Evolutionary conservation across 2,797 vertebrate genomes (phyloP).

Genomic region (Mallotus villosus): DNA sequence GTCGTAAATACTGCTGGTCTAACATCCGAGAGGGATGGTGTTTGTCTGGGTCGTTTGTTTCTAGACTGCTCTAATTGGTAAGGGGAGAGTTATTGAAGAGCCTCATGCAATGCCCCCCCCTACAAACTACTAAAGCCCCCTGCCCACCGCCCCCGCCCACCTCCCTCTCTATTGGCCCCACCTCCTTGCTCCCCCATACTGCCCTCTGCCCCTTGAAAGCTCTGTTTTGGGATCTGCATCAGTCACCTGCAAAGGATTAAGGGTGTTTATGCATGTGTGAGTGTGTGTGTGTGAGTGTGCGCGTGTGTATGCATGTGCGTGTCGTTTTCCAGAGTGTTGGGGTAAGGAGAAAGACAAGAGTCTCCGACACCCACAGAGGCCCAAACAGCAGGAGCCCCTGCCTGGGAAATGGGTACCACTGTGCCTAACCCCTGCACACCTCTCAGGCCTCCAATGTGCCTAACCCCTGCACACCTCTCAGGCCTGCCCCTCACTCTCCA

Average conservation of each 20-base stretch:
- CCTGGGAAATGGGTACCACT: neutral
- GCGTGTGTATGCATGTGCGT: constrained; percentile 30
- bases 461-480: neutral
- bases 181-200: too few species aligned
- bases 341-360: neutral
- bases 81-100: too few species aligned
- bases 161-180: neutral
- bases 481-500: neutral
- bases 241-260: constrained; percentile 74
- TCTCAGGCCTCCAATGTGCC: neutral
- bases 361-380: neutral
- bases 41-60: too few species aligned
- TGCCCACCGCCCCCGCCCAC: neutral
- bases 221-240: constrained; percentile 22
- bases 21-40: too few species aligned
- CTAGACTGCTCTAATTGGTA: too few species aligned
- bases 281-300: constrained; percentile 25
- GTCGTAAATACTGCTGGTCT: too few species aligned
- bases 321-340: neutral
- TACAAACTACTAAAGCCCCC: neutral
- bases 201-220: neutral
- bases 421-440: neutral
- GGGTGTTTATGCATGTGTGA: constrained; percentile 36
- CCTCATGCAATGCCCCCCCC: too few species aligned
- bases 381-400: neutral